Percentiles rank a stretch among this genome's conserved stretches.
phyloP scores from a whole-genome alignment of 2,113 vertebrate species.

The Cebus imitator region DNA sequence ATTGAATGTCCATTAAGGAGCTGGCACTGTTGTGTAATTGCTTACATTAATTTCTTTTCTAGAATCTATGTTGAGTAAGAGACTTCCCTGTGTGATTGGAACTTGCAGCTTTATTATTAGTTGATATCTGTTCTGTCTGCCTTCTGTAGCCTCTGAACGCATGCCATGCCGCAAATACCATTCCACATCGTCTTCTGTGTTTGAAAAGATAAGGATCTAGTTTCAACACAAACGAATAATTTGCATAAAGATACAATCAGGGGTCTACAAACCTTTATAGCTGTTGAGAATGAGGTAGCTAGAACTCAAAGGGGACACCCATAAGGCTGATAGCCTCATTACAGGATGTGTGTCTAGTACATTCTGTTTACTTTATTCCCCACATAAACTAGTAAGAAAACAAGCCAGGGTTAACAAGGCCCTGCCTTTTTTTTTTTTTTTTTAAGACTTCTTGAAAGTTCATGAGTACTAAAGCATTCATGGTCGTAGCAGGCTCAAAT shows the following conservation, averaged over 20 bases:
- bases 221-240: background rate
- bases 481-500: fast-evolving
- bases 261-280: background rate
- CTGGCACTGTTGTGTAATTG: background rate
- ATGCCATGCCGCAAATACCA: background rate
- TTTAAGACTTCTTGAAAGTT: background rate
- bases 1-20: background rate
- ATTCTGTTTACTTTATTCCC: background rate
- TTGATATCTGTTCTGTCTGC: background rate
- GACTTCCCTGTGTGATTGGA: background rate
- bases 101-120: background rate
- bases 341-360: background rate
- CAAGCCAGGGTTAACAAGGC: background rate
- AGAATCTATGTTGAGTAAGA: background rate
- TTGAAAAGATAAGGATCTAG: background rate
- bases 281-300: background rate
- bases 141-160: background rate
- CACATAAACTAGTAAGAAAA: background rate
- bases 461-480: background rate
- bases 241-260: background rate
- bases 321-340: background rate
- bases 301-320: background rate
- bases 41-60: background rate
- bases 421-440: background rate
- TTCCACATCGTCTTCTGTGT: background rate